Base-by-base conservation (phyloP, 1,140 invertebrate species). In the Sycobia sp. region DNA sequence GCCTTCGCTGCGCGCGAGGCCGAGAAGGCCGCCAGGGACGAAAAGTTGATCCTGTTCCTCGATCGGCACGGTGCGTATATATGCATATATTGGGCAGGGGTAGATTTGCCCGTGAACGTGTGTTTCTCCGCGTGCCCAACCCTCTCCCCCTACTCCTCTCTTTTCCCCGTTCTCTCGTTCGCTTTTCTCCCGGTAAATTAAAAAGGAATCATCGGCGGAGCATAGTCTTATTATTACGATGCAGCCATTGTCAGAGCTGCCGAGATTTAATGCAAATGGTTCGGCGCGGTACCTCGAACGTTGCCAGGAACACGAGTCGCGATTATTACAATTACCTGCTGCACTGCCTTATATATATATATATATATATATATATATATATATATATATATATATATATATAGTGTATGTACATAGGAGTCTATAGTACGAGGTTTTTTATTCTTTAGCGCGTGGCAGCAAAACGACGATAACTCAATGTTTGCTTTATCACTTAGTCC, bases 1-100 rank as follows among this genome's bases (percentile, higher is more conserved):
- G n/a, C n/a, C n/a, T n/a, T n/a, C n/a, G n/a, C 69, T 74, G 75
- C 69, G 62, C 71, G 68, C 73, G 69, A 25, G 55, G 18, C 22
- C 34, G 41, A 55, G 66, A 61, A 67, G 62, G 60, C 65, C 53
- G 65, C 43, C 51, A 38, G 44, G 65, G 44, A 54, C 61, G 39
- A 51, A 62, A 60, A 65, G 60, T 60, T 69, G 71, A 70, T 70
- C 69, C 67, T 67, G 63, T 65, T 67, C 66, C 67, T 69, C 71
- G 70, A 71, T 72, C 66, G 67, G 34, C 29, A 39, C 11, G 22
- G 2, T 5, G 41, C 41, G 3, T 20, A 3, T 47, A 13, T 27
- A 47, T 27, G n/a, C n/a, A n/a, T n/a, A n/a, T n/a, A n/a, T n/a
- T n/a, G n/a, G n/a, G n/a, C n/a, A n/a, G n/a, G n/a, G n/a, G n/a